Percentiles rank a stretch among this genome's conserved stretches.
Evolutionary conservation across 2,113 vertebrate species (phyloP).

Genomic region (Chrysemys picta): DNA sequence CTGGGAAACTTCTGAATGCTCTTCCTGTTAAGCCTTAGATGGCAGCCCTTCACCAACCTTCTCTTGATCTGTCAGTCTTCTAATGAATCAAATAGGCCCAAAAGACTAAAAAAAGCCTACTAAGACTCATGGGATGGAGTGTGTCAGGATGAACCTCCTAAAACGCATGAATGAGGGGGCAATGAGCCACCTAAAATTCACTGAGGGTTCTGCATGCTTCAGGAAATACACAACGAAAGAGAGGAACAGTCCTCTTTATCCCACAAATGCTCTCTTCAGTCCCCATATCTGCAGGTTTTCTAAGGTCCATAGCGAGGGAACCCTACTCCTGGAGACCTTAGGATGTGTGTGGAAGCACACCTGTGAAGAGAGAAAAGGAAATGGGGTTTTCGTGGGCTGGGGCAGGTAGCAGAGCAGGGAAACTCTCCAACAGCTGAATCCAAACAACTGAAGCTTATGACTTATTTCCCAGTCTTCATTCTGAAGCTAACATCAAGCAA

Average conservation of each 20-base stretch:
- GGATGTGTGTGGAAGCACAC: background rate
- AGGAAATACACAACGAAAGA: background rate
- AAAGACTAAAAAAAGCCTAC: no score
- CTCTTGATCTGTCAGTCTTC: no score
- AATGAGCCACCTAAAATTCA: no score
- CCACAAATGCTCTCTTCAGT: background rate
- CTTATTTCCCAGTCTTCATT: background rate
- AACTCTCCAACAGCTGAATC: background rate
- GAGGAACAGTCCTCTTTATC: background rate
- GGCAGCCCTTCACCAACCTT: no score
- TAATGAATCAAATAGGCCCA: no score
- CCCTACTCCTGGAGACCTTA: background rate
- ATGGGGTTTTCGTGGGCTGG: background rate
- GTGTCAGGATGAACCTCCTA: no score
- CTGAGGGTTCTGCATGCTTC: background rate
- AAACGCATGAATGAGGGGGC: no score
- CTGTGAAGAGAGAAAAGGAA: background rate
- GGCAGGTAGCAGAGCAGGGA: background rate
- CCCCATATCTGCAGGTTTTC: background rate
- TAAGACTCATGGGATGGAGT: no score
- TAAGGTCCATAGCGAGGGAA: background rate
- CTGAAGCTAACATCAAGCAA: background rate
- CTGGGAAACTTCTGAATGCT: no score
- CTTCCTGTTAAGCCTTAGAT: no score
- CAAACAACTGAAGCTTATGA: background rate